These are phyloP conservation scores for Pantherophis guttatus DNA, from an alignment of 2,113 vertebrate species.

Conservation along the genomic window DNA sequence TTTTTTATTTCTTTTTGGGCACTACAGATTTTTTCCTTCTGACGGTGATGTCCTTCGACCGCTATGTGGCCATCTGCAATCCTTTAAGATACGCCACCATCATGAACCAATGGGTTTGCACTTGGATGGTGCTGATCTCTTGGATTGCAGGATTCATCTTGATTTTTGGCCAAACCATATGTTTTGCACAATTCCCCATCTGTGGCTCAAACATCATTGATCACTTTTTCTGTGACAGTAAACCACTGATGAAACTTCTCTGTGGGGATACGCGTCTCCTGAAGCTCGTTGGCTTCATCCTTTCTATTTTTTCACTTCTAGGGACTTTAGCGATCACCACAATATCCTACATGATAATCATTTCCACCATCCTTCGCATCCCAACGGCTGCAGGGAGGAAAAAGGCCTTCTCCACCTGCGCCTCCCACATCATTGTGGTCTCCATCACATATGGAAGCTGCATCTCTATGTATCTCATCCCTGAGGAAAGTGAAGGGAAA, in stretches of 20 bases:
- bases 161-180: conserved; percentile 33
- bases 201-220: conserved; percentile 19
- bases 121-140: conserved; percentile 40
- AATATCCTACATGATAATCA: conserved; percentile 52
- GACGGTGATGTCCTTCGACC: conserved; percentile 3
- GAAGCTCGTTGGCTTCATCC: not conserved
- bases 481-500: not conserved
- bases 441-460: conserved; percentile 30
- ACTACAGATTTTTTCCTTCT: conserved; percentile 1
- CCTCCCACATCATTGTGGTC: conserved; percentile 50
- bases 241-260: not conserved
- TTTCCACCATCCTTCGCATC: conserved; percentile 38
- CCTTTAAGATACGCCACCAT: conserved; percentile 48
- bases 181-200: conserved; percentile 13
- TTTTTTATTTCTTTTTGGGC: conserved; percentile 18
- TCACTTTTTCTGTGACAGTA: conserved; percentile 31
- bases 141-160: conserved; percentile 49
- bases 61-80: not conserved
- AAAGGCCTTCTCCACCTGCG: conserved; percentile 57
- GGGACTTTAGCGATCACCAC: conserved; percentile 41
- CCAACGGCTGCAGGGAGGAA: conserved; percentile 19
- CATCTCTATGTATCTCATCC: conserved; percentile 30
- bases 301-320: conserved; percentile 51
- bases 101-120: conserved; percentile 44
- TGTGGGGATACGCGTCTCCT: conserved; percentile 9